Evolutionary conservation across 2,888 invertebrate species (phyloP).

Genomic region (Diaphora mendica): DNA sequence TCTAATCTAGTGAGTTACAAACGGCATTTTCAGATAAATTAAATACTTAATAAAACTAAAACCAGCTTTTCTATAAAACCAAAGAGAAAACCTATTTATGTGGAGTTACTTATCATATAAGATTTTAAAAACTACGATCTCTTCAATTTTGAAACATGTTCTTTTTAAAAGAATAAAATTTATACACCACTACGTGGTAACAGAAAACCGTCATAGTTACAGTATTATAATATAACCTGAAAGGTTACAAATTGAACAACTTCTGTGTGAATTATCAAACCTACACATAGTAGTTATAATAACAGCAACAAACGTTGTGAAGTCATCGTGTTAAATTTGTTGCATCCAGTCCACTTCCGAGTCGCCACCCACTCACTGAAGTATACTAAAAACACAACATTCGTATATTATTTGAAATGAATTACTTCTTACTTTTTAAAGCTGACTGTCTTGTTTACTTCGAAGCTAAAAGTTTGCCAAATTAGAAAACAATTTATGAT

Average conservation of each 20-base stretch:
- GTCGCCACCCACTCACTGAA: conserved; percentile 62
- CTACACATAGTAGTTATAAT: conserved; percentile 19
- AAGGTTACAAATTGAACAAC: background rate
- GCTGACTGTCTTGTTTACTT: background rate
- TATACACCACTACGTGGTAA: background rate
- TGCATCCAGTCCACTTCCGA: conserved; percentile 66
- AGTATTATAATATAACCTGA: background rate
- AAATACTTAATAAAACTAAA: too few relatives aligned
- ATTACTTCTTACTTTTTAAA: background rate
- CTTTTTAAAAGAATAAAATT: background rate
- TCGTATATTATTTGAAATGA: conserved; percentile 39
- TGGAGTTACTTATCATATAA: background rate
- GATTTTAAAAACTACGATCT: background rate
- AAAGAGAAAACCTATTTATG: background rate
- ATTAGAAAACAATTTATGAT: conserved; percentile 14
- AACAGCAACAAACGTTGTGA: conserved; percentile 44
- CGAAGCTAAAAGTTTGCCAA: background rate
- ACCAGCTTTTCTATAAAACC: too few relatives aligned
- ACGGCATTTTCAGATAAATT: too few relatives aligned
- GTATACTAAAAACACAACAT: conserved; percentile 65
- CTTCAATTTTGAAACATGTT: background rate
- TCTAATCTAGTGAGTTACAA: too few relatives aligned
- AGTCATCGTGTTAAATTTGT: conserved; percentile 51
- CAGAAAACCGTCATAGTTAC: background rate
- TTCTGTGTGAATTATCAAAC: background rate